Evolutionary conservation across 1,140 invertebrate genomes (phyloP).

Genomic region (Cecropterus lyciades): DNA sequence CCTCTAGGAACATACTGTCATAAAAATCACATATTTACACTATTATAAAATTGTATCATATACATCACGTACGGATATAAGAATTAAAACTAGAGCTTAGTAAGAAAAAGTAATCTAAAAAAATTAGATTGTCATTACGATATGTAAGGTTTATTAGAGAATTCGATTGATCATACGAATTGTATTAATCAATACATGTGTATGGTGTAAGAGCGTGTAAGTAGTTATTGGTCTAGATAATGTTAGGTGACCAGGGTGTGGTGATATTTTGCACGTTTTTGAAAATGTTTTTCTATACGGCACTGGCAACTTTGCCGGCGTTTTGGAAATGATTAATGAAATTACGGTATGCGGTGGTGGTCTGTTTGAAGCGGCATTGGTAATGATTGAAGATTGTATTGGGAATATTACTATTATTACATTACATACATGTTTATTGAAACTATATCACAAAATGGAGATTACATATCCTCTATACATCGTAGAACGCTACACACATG

Average conservation of each 20-base stretch:
- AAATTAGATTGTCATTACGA: conserved; percentile 73
- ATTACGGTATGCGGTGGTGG: conserved; percentile 56
- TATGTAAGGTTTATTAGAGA: conserved; percentile 72
- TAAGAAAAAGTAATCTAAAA: conserved; percentile 74
- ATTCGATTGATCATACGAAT: conserved; percentile 66
- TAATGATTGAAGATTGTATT: conserved; percentile 67
- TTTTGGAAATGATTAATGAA: conserved; percentile 59
- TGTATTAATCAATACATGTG: conserved; percentile 72
- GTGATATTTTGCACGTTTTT: conserved; percentile 84
- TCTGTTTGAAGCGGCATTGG: conserved; percentile 58
- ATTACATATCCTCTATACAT: conserved; percentile 78
- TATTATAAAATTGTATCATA: conserved; percentile 80
- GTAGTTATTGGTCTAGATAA: conserved; percentile 81
- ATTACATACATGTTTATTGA: conserved; percentile 61
- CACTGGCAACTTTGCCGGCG: conserved; percentile 65
- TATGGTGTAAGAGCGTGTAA: conserved; percentile 67
- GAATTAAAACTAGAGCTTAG: conserved; percentile 81
- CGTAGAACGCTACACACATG: conserved; percentile 72
- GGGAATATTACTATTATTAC: conserved; percentile 52
- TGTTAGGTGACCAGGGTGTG: conserved; percentile 83
- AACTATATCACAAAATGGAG: conserved; percentile 67
- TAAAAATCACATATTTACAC: conserved; percentile 80
- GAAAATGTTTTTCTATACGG: conserved; percentile 79
- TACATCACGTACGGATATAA: conserved; percentile 77
- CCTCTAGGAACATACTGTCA: conserved; percentile 50